Percentiles rank a stretch among this genome's conserved stretches.
These are phyloP conservation scores for Conopomorpha cramerella DNA, from an alignment of 1,140 invertebrate species.

Conservation along the genomic window DNA sequence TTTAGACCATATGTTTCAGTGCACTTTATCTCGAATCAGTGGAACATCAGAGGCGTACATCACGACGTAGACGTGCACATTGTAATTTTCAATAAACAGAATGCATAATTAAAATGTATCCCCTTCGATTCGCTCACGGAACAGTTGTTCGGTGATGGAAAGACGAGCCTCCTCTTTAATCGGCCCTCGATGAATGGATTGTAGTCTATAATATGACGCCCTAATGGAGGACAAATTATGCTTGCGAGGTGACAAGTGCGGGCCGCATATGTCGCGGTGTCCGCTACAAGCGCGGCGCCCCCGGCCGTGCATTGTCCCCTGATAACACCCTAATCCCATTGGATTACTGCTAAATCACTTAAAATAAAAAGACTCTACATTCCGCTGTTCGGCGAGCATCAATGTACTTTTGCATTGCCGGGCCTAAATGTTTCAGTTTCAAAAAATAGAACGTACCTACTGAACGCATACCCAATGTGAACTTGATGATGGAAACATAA, in stretches of 20 bases:
- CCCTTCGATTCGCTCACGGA: conserved; percentile 19
- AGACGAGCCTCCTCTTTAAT: conserved; percentile 49
- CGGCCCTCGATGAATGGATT: conserved; percentile 40
- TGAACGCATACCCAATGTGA: too few species aligned
- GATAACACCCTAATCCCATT: conserved; percentile 45
- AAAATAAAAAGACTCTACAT: too few species aligned
- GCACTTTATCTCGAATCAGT: too few species aligned
- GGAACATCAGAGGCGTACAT: not conserved
- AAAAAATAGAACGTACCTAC: too few species aligned
- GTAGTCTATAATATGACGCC: conserved; percentile 36
- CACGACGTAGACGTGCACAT: too few species aligned
- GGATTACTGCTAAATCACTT: conserved; percentile 27
- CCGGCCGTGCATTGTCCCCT: conserved; percentile 27
- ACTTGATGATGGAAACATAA: too few species aligned
- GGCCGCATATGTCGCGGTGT: conserved; percentile 48
- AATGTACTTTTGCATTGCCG: too few species aligned
- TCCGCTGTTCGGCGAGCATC: too few species aligned
- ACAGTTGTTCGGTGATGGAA: conserved; percentile 45
- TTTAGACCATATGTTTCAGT: too few species aligned
- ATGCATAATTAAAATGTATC: conserved; percentile 38
- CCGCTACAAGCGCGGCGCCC: conserved; percentile 22
- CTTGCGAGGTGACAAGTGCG: conserved; percentile 41
- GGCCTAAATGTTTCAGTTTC: too few species aligned
- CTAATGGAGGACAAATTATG: conserved; percentile 56
- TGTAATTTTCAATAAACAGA: conserved; percentile 34